Evolutionary conservation across 1,140 invertebrate genomes (phyloP), one percentile per base, ranked within the genome.

Genomic region (Heliconius hermathena): DNA sequence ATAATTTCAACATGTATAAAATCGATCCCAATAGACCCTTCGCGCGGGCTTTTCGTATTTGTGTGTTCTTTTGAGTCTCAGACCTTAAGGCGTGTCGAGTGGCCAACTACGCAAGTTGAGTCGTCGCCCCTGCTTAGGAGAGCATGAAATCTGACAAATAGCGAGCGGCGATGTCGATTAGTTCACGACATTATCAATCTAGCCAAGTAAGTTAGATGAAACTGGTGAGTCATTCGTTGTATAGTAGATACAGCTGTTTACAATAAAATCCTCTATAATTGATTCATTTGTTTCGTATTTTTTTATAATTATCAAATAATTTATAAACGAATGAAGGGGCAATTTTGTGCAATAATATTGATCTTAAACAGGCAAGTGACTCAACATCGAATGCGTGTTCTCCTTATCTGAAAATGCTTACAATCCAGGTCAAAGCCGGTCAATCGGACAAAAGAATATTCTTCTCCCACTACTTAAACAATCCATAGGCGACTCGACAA

Each of bases 41-140:
- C 60, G 8, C 77, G 85, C 81, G 85, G 88, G 82, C 84, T 78
- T 77, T 84, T 85, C 83, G 85, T 87, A 82, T 92, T 87, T 88
- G 83, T 83, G 71, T 86, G 82, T 87, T 85, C 73, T 81, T 81
- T 81, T 76, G 80, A 81, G 80, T 46, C 80, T 36, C 76, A 81
- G 80, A 76, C 76, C 22, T 71, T 76, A 18, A 81, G 79, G 54
- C 22, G 71, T 36, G 38, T 20, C 18, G 49, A 52, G 77, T 66
- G 66, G 71, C 54, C 54, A 49, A 76, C 74, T 76, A 11, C 74
- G 57, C 38, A 70, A 66, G 57, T 26, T 26, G 8, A 60, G n/a
- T 26, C n/a, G 0, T 26, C 72, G n/a, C 33, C 74, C 20, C 0
- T 33, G 49, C 54, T n/a, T 36, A 26, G 20, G 49, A 52, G 49